phyloP scores from a whole-genome alignment of 1,140 invertebrate species.

The Ditylenchus dipsaci region DNA sequence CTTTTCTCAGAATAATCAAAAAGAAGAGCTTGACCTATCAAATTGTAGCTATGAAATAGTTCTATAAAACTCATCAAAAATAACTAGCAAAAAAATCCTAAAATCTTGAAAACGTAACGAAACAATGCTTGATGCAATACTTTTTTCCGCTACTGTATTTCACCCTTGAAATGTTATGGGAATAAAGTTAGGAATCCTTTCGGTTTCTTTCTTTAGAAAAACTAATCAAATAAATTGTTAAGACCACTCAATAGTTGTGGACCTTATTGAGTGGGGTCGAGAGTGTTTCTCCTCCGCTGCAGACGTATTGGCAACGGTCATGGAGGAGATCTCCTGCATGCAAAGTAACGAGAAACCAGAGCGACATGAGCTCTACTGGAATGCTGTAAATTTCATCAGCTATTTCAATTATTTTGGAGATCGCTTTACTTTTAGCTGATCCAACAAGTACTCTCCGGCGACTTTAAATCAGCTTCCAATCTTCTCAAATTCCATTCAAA shows the following conservation, averaged over 20 bases:
- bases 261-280: conserved; percentile 12
- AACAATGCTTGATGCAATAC: no score
- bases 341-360: conserved; percentile 7
- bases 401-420: no score
- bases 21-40: no score
- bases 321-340: neutral
- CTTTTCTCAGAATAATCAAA: no score
- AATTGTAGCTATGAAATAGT: no score
- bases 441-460: neutral
- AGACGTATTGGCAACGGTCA: neutral
- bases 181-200: no score
- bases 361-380: conserved; percentile 12
- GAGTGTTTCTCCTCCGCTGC: conserved; percentile 9
- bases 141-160: no score
- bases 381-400: conserved; percentile 9
- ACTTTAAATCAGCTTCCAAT: conserved; percentile 6
- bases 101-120: no score
- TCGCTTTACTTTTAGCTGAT: conserved; percentile 9
- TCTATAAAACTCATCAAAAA: no score
- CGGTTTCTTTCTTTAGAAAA: neutral
- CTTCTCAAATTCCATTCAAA: conserved; percentile 1
- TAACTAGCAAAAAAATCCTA: no score
- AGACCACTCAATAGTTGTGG: conserved; percentile 10
- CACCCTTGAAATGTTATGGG: no score
- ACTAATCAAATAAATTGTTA: neutral